A percentile compares a stretch with the other conserved stretches of the same genome.
Conservation (phyloP, 1,140 invertebrate genomes). For the Arion vulgaris region DNA sequence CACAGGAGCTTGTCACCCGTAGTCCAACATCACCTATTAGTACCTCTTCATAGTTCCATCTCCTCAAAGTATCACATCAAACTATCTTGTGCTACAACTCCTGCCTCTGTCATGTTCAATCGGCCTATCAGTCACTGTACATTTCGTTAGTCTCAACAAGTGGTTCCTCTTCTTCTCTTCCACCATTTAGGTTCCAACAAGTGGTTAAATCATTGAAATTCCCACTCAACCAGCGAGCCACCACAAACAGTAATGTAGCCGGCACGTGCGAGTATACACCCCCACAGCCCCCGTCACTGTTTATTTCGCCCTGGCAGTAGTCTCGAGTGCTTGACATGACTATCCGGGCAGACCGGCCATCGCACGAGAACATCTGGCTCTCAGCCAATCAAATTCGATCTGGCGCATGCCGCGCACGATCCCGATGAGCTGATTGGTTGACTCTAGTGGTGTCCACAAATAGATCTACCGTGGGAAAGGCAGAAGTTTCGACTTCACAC, state of each 20-base stretch:
- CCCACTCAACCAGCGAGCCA: conserved; percentile 10
- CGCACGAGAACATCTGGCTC: conserved; percentile 34
- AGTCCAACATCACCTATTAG: too few species aligned
- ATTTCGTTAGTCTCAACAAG: too few species aligned
- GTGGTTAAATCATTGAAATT: not conserved
- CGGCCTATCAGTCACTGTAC: too few species aligned
- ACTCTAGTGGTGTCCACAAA: conserved; percentile 34
- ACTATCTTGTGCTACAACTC: too few species aligned
- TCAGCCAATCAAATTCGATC: conserved; percentile 42
- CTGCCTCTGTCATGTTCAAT: too few species aligned
- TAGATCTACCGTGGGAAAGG: conserved; percentile 48
- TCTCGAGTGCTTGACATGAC: conserved; percentile 30
- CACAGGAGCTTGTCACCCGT: too few species aligned
- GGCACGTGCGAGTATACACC: conserved; percentile 50
- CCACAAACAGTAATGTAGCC: conserved; percentile 21
- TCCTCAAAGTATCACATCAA: too few species aligned
- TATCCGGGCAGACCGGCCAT: conserved; percentile 40
- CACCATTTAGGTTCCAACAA: too few species aligned
- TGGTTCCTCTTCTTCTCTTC: too few species aligned
- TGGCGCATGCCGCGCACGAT: conserved; percentile 47
- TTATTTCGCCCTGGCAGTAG: conserved; percentile 25
- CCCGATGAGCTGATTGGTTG: conserved; percentile 39
- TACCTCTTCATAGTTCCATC: too few species aligned
- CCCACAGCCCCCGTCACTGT: conserved; percentile 29
- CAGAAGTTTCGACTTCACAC: conserved; percentile 52